Conservation (phyloP, 2,113 vertebrate species). For the Euleptes europaea region DNA sequence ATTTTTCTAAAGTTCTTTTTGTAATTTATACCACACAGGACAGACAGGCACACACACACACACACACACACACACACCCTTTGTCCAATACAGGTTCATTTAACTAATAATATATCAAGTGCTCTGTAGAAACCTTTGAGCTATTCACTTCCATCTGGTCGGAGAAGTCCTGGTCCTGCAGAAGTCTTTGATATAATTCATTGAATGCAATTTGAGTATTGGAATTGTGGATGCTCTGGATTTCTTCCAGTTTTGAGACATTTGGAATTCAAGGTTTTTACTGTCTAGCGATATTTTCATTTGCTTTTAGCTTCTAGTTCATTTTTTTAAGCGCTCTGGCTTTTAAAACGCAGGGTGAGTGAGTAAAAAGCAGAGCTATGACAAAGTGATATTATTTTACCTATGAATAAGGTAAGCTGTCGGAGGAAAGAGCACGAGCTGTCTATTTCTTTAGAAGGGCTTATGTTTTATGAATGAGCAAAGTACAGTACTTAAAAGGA, state of each 20-base stretch:
- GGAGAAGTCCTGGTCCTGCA: neutral
- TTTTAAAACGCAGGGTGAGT: slow-evolving; percentile 30
- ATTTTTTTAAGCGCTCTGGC: slow-evolving; percentile 21
- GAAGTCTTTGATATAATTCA: neutral
- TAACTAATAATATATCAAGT: neutral
- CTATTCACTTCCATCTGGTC: no score
- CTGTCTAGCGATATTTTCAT: neutral
- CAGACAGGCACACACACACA: no score
- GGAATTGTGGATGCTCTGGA: neutral
- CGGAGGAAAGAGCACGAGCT: slow-evolving; percentile 24
- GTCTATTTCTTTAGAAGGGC: slow-evolving; percentile 52
- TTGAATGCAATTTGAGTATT: neutral
- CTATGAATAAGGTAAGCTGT: slow-evolving; percentile 32
- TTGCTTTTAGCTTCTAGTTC: slow-evolving; percentile 36
- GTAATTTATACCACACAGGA: no score
- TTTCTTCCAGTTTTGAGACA: neutral
- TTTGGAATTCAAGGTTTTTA: neutral
- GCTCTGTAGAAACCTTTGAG: no score
- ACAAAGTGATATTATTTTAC: slow-evolving; percentile 34
- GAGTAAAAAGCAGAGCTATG: slow-evolving; percentile 30
- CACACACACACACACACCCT: no score
- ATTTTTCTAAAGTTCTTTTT: no score
- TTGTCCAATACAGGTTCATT: no score
- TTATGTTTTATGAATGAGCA: slow-evolving; percentile 65
- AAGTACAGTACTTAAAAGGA: slow-evolving; percentile 51